Evolutionary conservation across 2,113 vertebrate genomes (phyloP).

Genomic region (Tautogolabrus adspersus): DNA sequence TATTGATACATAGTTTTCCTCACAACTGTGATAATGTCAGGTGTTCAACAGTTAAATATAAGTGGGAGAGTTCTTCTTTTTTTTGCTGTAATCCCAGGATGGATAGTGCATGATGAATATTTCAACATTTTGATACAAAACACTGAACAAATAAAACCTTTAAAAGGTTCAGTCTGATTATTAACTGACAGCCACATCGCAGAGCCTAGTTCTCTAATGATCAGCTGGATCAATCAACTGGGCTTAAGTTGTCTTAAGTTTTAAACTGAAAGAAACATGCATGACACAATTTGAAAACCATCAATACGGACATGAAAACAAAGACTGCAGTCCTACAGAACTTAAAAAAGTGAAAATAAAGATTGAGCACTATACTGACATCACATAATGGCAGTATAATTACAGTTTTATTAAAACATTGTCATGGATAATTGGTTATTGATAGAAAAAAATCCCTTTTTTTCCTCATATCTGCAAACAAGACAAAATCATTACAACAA

Average conservation of each 20-base stretch:
- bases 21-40: slow-evolving; percentile 19
- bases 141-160: slow-evolving; percentile 60
- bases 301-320: background rate
- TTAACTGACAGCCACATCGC: slow-evolving; percentile 21
- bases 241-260: background rate
- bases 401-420: background rate
- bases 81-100: slow-evolving; percentile 17
- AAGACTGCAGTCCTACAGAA: too few species aligned
- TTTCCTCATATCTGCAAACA: background rate
- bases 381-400: background rate
- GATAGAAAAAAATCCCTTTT: too few species aligned
- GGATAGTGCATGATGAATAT: slow-evolving; percentile 31
- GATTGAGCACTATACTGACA: background rate
- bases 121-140: slow-evolving; percentile 75
- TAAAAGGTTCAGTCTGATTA: slow-evolving; percentile 54
- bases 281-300: background rate
- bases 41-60: slow-evolving; percentile 17
- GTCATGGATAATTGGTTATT: background rate
- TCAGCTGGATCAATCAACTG: slow-evolving; percentile 15
- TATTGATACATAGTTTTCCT: slow-evolving; percentile 37
- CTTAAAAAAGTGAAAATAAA: background rate
- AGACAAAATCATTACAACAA: background rate
- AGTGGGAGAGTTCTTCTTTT: slow-evolving; percentile 1
- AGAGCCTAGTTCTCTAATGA: slow-evolving; percentile 19
- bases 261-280: slow-evolving; percentile 37